These are phyloP conservation scores for Endomychus coccineus DNA, from an alignment of 2,888 invertebrate species.

Conservation along the genomic window DNA sequence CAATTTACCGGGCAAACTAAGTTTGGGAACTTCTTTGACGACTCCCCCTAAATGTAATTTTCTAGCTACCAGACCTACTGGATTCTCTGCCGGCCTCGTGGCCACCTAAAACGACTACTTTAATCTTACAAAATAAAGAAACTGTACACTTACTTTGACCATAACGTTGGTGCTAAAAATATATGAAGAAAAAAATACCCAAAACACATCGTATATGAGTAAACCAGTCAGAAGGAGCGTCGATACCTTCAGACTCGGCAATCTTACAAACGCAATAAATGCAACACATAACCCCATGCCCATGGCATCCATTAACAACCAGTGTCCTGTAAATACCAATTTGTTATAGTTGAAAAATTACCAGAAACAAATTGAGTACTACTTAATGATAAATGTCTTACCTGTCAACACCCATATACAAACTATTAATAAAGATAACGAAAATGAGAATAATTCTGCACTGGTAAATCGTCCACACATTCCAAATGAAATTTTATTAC, in stretches of 20 bases:
- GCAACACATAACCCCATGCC: slow-evolving; percentile 98
- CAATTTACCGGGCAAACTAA: slow-evolving; percentile 92
- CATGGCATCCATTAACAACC: slow-evolving; percentile 98
- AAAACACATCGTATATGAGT: slow-evolving; percentile 94
- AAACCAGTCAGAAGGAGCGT: slow-evolving; percentile 89
- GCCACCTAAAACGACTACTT: slow-evolving; percentile 47
- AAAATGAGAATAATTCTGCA: slow-evolving; percentile 89
- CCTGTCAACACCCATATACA: slow-evolving; percentile 95
- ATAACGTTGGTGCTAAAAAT: slow-evolving; percentile 98
- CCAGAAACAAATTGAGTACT: not conserved
- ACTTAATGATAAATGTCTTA: slow-evolving; percentile 17
- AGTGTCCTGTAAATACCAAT: slow-evolving; percentile 57
- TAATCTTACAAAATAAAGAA: not conserved
- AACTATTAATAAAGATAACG: slow-evolving; percentile 85
- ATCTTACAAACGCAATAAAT: slow-evolving; percentile 91
- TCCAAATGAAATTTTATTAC: slow-evolving; percentile 80
- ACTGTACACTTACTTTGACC: slow-evolving; percentile 73
- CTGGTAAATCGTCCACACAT: slow-evolving; percentile 91
- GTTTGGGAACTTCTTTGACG: slow-evolving; percentile 86
- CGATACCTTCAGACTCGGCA: slow-evolving; percentile 93
- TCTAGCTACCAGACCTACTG: slow-evolving; percentile 87
- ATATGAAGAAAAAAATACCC: slow-evolving; percentile 98
- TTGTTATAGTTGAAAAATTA: slow-evolving; percentile 8
- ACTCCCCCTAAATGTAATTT: slow-evolving; percentile 87
- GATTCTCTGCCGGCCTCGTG: slow-evolving; percentile 82